Percentiles rank a stretch among this genome's conserved stretches.
Conservation (phyloP, 2,797 vertebrate species). For the Geotrypetes seraphini region DNA sequence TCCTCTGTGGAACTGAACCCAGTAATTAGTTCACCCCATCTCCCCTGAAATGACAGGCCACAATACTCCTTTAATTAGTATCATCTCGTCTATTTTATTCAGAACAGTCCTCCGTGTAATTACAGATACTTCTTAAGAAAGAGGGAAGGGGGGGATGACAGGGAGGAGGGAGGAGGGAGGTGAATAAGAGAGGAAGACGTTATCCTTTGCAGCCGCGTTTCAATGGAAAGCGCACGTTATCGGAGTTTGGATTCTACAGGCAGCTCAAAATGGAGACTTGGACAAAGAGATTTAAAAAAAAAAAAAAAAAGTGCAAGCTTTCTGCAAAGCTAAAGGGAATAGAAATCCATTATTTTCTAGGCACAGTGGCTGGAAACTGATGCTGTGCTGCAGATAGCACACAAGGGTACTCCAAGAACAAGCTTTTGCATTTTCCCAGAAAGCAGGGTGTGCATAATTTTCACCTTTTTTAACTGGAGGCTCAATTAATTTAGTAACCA, state of each 20-base stretch:
- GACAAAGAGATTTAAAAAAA: conserved; percentile 32
- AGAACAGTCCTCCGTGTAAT: conserved; percentile 19
- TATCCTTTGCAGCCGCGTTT: conserved; percentile 2
- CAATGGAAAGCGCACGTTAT: conserved; percentile 5
- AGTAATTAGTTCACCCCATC: conserved; percentile 12
- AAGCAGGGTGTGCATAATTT: too few species aligned
- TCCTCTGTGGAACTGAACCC: not conserved
- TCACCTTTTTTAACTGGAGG: too few species aligned
- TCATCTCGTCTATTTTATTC: conserved; percentile 15
- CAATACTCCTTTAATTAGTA: conserved; percentile 33
- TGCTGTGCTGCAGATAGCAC: too few species aligned
- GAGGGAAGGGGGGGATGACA: not conserved
- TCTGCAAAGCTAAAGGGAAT: conserved; percentile 12
- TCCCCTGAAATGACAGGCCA: conserved; percentile 3
- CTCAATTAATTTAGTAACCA: too few species aligned
- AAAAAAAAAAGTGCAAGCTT: conserved; percentile 12
- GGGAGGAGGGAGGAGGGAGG: not conserved
- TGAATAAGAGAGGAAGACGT: not conserved
- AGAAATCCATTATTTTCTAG: conserved; percentile 17
- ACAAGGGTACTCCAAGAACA: too few species aligned
- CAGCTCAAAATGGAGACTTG: conserved; percentile 15
- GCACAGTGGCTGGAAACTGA: conserved; percentile 10
- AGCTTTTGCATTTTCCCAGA: too few species aligned
- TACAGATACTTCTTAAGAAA: conserved; percentile 11
- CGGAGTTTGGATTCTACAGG: conserved; percentile 4